Percentiles rank a stretch among this genome's conserved stretches.
Conservation (phyloP, 2,888 invertebrate species). For the Drosophila meridionalis region DNA sequence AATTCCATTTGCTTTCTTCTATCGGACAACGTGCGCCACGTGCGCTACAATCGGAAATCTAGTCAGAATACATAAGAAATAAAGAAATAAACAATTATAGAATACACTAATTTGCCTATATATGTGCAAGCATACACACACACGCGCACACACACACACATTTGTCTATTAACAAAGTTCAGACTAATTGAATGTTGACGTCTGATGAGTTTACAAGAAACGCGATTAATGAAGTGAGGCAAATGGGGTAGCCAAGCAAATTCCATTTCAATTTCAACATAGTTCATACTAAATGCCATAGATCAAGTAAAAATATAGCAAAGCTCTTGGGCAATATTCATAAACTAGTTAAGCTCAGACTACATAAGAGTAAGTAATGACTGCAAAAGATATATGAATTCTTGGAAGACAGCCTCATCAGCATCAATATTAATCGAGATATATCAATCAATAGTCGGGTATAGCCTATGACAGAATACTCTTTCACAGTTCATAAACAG, state of each 20-base stretch:
- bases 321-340: background rate
- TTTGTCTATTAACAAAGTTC: slow-evolving; percentile 21
- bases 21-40: slow-evolving; percentile 47
- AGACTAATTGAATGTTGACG: slow-evolving; percentile 58
- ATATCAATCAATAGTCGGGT: no score
- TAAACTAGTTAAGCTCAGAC: background rate
- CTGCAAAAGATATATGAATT: no score
- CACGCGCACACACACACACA: slow-evolving; percentile 5
- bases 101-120: slow-evolving; percentile 24
- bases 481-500: no score
- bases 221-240: slow-evolving; percentile 3
- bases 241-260: background rate
- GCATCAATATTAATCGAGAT: no score
- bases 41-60: slow-evolving; percentile 55
- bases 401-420: no score
- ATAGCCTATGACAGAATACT: no score
- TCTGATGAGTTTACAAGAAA: slow-evolving; percentile 37
- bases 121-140: slow-evolving; percentile 5
- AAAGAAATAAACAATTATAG: slow-evolving; percentile 72
- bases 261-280: slow-evolving; percentile 1
- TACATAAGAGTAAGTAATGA: no score
- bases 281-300: background rate
- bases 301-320: background rate
- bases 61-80: slow-evolving; percentile 72
- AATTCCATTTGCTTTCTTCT: background rate